These are phyloP conservation scores for Tyrophagus putrescentiae DNA, from an alignment of 1,140 invertebrate species.

Conservation along the genomic window DNA sequence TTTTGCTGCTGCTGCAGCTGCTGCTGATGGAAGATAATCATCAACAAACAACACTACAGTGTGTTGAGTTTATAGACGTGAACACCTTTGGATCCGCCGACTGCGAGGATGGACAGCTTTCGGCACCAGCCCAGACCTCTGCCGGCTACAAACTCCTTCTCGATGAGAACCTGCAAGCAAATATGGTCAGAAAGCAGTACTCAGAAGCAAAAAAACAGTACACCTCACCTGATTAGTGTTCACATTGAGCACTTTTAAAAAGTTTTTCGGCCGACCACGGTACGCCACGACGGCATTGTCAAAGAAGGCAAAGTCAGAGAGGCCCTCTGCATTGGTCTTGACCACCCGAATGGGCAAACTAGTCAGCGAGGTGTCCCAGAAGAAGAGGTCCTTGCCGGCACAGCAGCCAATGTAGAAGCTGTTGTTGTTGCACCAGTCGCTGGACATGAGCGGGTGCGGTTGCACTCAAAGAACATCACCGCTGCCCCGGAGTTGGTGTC, in stretches of 20 bases:
- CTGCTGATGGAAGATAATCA: too few species aligned
- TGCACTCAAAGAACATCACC: constrained; percentile 51
- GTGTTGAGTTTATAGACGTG: constrained; percentile 10
- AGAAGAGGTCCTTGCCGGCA: constrained; percentile 31
- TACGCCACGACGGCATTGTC: constrained; percentile 32
- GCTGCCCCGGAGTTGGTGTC: constrained; percentile 50
- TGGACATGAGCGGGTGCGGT: constrained; percentile 45
- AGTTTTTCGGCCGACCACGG: constrained; percentile 30
- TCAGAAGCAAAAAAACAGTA: not conserved
- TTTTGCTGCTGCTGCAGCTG: too few species aligned
- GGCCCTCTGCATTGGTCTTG: constrained; percentile 31
- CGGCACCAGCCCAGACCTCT: constrained; percentile 15
- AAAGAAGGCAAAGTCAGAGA: constrained; percentile 30
- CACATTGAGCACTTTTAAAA: constrained; percentile 33
- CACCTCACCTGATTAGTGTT: constrained; percentile 31
- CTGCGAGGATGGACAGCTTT: constrained; percentile 17
- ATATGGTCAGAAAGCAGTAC: not conserved
- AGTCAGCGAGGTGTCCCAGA: constrained; percentile 34
- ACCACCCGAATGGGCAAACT: constrained; percentile 32
- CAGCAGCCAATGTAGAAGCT: constrained; percentile 42
- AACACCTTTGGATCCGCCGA: constrained; percentile 7
- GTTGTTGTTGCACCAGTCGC: constrained; percentile 51
- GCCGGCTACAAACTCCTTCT: constrained; percentile 7
- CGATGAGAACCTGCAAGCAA: constrained; percentile 8
- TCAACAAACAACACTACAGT: too few species aligned